Conservation (phyloP, 1,140 invertebrate species). For the Harlomillsia oculata region DNA sequence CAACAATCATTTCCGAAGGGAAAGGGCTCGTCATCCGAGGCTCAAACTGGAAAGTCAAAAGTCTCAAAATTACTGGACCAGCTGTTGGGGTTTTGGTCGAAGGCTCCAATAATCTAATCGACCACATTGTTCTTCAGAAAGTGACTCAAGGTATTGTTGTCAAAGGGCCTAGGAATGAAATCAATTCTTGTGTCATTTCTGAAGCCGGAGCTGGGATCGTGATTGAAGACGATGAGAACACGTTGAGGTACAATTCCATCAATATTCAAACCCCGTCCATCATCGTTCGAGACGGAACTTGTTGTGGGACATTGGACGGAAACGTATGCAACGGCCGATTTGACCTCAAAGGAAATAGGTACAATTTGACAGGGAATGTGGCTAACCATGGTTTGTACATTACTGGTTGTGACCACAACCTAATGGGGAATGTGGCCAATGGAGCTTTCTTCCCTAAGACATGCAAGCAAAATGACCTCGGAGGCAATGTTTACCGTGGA, state of each 20-base stretch:
- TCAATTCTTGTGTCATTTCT: constrained; percentile 33
- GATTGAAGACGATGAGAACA: constrained; percentile 17
- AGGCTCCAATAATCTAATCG: constrained; percentile 21
- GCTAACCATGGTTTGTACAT: constrained; percentile 34
- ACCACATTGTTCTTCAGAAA: constrained; percentile 25
- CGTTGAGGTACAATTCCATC: constrained; percentile 31
- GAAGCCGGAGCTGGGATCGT: constrained; percentile 32
- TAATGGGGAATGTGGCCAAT: constrained; percentile 32
- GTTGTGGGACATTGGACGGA: constrained; percentile 28
- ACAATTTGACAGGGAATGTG: constrained; percentile 28
- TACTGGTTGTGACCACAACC: constrained; percentile 26
- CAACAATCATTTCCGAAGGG: constrained; percentile 30
- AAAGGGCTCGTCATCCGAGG: constrained; percentile 23
- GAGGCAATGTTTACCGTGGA: constrained; percentile 33
- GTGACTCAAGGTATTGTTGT: constrained; percentile 25
- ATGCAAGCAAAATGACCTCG: constrained; percentile 24
- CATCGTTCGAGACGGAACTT: constrained; percentile 24
- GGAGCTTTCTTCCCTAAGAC: constrained; percentile 31
- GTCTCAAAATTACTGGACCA: constrained; percentile 29
- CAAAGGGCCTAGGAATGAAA: constrained; percentile 25
- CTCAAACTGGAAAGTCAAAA: constrained; percentile 30
- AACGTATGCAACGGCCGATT: constrained; percentile 33
- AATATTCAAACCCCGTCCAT: constrained; percentile 34
- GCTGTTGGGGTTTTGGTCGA: constrained; percentile 26
- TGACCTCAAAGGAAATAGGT: constrained; percentile 27